A percentile compares a stretch with the other conserved stretches of the same genome.
These are phyloP conservation scores for Erebia epiphron DNA, from an alignment of 2,888 invertebrate species.

Conservation along the genomic window DNA sequence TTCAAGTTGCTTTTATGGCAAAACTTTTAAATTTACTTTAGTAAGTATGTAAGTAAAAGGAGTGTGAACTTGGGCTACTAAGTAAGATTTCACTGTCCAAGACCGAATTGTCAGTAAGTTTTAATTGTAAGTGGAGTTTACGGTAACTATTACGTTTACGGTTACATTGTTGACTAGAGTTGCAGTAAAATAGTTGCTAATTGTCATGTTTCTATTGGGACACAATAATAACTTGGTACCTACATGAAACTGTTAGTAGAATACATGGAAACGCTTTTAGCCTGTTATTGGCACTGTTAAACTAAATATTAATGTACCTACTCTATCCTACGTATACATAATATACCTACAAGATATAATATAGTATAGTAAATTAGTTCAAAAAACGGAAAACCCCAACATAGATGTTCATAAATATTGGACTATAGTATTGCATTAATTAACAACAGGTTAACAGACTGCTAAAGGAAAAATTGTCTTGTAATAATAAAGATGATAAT, in stretches of 20 bases:
- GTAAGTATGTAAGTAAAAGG: not conserved
- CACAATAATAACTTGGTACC: not conserved
- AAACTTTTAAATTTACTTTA: not conserved
- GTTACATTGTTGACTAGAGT: not conserved
- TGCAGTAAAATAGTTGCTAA: not conserved
- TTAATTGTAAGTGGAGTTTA: no score
- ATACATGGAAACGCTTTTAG: constrained; percentile 20
- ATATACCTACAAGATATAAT: no score
- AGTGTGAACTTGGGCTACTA: not conserved
- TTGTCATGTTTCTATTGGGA: constrained; percentile 11
- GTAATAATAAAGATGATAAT: no score
- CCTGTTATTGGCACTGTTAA: constrained; percentile 13
- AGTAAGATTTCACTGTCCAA: constrained; percentile 2
- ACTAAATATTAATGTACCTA: constrained; percentile 19
- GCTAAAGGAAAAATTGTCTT: no score
- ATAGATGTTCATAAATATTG: no score
- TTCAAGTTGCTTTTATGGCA: not conserved
- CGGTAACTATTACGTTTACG: not conserved
- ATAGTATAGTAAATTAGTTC: no score
- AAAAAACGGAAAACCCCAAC: no score
- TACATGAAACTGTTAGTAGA: constrained; percentile 3
- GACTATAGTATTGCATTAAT: no score
- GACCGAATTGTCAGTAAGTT: not conserved
- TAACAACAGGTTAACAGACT: no score
- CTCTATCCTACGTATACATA: not conserved